A percentile compares a stretch with the other conserved stretches of the same genome.
phyloP scores from a whole-genome alignment of 2,797 vertebrate species.

The Ara ararauna region DNA sequence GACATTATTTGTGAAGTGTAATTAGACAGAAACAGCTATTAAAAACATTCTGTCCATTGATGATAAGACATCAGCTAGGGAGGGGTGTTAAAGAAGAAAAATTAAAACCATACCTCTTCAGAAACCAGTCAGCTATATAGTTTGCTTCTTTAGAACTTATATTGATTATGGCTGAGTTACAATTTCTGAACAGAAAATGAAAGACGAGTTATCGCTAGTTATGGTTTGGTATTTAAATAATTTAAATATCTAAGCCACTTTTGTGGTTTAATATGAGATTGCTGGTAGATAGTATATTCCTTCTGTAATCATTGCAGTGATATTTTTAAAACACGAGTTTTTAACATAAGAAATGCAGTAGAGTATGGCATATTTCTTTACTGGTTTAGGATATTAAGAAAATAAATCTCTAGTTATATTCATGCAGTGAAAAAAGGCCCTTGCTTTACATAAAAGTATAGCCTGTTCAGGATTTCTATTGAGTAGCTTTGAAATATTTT shows the following conservation, averaged over 20 bases:
- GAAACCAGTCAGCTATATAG: background rate
- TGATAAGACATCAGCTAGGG: background rate
- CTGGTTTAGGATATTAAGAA: background rate
- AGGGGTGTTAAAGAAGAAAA: background rate
- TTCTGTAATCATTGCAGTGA: background rate
- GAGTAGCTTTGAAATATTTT: background rate
- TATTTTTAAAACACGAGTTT: background rate
- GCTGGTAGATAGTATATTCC: background rate
- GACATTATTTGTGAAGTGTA: background rate
- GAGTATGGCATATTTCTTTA: background rate
- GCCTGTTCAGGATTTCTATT: background rate
- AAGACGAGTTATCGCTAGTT: background rate
- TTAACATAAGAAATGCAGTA: background rate
- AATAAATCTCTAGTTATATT: background rate
- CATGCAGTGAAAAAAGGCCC: background rate
- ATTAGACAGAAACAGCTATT: background rate
- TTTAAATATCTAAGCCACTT: background rate
- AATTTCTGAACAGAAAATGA: background rate
- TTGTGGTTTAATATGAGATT: background rate
- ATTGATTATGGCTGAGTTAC: background rate
- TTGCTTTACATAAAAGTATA: background rate
- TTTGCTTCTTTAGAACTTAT: background rate
- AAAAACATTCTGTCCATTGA: background rate
- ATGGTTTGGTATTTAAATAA: background rate
- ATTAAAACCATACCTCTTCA: background rate